Evolutionary conservation across 1,140 invertebrate genomes (phyloP).

Genomic region (Oncopodura yosiiana): DNA sequence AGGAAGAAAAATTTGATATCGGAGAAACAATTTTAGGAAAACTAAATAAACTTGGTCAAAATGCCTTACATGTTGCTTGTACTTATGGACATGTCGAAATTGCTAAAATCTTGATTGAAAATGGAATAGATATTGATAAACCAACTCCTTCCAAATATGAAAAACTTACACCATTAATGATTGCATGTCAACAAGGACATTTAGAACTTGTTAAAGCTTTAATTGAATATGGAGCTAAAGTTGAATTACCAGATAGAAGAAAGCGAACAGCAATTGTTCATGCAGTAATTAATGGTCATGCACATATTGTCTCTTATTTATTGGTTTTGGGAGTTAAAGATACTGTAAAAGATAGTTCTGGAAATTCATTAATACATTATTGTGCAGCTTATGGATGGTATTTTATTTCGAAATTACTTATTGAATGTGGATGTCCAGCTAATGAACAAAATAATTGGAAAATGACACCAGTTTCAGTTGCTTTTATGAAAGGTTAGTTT

Average conservation of each 20-base stretch:
- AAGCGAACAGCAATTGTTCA: constrained; percentile 45
- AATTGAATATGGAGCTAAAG: constrained; percentile 26
- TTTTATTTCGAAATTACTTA: constrained; percentile 44
- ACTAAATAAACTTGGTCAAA: constrained; percentile 40
- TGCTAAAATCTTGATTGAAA: constrained; percentile 41
- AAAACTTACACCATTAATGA: constrained; percentile 30
- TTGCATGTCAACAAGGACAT: constrained; percentile 32
- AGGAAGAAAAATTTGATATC: constrained; percentile 2
- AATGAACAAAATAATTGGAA: constrained; percentile 45
- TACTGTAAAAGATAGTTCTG: constrained; percentile 43
- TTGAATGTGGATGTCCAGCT: constrained; percentile 43
- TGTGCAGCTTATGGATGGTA: constrained; percentile 50
- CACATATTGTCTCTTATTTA: constrained; percentile 45
- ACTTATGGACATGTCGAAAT: constrained; percentile 41
- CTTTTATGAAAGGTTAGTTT: constrained; percentile 47
- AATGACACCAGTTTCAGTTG: constrained; percentile 44
- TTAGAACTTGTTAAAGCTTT: constrained; percentile 34
- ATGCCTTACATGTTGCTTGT: constrained; percentile 45
- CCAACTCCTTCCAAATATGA: constrained; percentile 40
- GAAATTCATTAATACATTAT: constrained; percentile 48
- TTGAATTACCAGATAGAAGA: constrained; percentile 40
- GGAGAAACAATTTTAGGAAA: background rate
- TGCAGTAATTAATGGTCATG: constrained; percentile 47
- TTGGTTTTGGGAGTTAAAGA: constrained; percentile 44
- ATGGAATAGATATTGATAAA: constrained; percentile 40